Evolutionary conservation across 1,140 invertebrate species (phyloP), one percentile per base, ranked within the genome.

Genomic region (Lasaia peninsularis): DNA sequence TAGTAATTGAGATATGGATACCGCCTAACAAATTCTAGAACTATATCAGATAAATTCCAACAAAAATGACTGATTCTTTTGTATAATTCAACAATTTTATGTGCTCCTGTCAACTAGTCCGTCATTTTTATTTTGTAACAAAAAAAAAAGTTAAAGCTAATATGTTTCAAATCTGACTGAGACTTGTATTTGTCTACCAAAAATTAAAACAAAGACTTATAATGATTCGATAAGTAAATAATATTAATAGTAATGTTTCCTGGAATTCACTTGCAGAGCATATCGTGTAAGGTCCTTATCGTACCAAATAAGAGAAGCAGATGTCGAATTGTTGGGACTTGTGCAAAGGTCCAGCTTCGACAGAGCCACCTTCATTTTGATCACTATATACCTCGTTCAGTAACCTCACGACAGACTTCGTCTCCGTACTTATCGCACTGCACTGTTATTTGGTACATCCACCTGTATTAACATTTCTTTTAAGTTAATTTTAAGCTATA

Each of bases 361-460:
- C 66, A 60, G 64, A 62, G 50, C 63, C 67, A 64, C 66, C 62
- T 76, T 73, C 73, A 63, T 69, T 66, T 71, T 58, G 71, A 61
- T 80, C 75, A 78, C 60, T 83, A 82, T 83, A 55, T 86, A 86
- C 80, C 80, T 83, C 80, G 78, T 78, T 74, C 66, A 74, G 65
- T 81, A 85, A 85, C 82, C 81, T 84, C 84, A 84, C 73, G 59
- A 54, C 53, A 40, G 21, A 40, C 6, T 16, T 10, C 14, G 31
- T 52, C 62, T 78, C 57, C 73, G 85, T 88, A 88, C 85, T 88
- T 88, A 88, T 67, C 72, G 75, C 80, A 77, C 80, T 81, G 82
- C 82, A 83, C 84, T 86, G 78, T 86, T 88, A 86, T 86, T 88
- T 86, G 84, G 84, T 86, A 88, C 84, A 86, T 78, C 75, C 67